Base-by-base conservation (phyloP, 1,140 invertebrate species). In the Drosophila orosa region DNA sequence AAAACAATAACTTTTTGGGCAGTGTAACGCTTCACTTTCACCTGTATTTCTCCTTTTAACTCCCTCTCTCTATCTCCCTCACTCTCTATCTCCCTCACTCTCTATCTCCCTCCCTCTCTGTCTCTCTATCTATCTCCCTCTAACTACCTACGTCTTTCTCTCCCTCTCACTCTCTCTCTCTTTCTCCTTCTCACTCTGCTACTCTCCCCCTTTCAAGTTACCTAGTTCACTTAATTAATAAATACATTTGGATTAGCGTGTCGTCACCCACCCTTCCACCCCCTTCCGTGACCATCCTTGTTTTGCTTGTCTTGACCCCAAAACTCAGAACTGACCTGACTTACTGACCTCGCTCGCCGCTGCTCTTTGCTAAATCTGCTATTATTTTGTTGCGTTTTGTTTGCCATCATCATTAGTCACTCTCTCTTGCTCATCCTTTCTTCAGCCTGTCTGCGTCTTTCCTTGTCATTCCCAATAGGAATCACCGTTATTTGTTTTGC, bases 231-330 rank as follows among this genome's bases (percentile, higher is more conserved):
- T 83, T 76, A 67, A 83, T 83, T 84, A 83, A 83, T 84, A 83
- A 83, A 83, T 77, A 83, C 72, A 80, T 59, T 79, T 83, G 80
- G 80, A 83, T 84, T 84, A 80, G 80, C 80, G 61, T 82, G 78
- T 82, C 61, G 68, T 69, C 76, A 66, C 47, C 35, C 47, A 52
- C 48, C 48, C 22, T 22, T 27, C 10, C 39, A 3, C 5, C 39
- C n/a, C 8, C n/a, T 25, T 24, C 35, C 8, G 17, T 12, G n/a
- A n/a, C 48, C 7, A 2, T 8, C 27, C 3, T 13, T n/a, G 40
- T 15, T 9, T n/a, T 42, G 40, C 40, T 3, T 24, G 57, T 22
- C 56, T 42, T 52, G 55, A 56, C 48, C 57, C 29, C 78, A 45
- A 45, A n/a, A 72, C 72, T 6, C 7, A 19, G 1, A 22, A 52